Evolutionary conservation across 2,888 invertebrate species (phyloP).

Genomic region (Oscheius sp.): DNA sequence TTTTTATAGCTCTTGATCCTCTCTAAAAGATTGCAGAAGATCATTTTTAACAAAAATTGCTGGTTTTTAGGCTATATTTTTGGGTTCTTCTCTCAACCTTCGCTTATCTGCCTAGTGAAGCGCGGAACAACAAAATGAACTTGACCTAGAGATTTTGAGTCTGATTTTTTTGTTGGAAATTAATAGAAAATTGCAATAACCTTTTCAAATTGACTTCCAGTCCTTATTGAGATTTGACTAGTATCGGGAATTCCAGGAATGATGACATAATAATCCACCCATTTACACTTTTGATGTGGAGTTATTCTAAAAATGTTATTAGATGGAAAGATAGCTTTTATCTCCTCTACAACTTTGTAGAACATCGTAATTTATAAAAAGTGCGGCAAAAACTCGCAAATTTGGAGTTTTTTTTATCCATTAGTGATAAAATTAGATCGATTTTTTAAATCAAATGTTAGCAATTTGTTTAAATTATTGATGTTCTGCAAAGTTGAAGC

Average conservation of each 20-base stretch:
- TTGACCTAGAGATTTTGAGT: too few relatives aligned
- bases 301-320: slow-evolving; percentile 36
- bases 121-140: background rate
- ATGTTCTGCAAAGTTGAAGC: background rate
- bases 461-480: background rate
- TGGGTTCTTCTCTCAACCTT: too few relatives aligned
- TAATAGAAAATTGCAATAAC: background rate
- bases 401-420: background rate
- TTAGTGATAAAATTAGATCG: too few relatives aligned
- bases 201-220: background rate
- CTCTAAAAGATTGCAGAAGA: too few relatives aligned
- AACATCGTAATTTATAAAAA: too few relatives aligned
- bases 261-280: slow-evolving; percentile 41
- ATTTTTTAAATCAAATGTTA: too few relatives aligned
- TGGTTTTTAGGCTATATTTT: too few relatives aligned
- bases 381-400: background rate
- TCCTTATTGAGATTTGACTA: background rate
- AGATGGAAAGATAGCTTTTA: background rate
- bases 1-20: too few relatives aligned
- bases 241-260: slow-evolving; percentile 31
- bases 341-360: background rate
- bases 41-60: too few relatives aligned
- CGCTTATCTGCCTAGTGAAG: background rate
- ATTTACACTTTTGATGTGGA: slow-evolving; percentile 43
- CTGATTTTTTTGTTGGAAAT: background rate